Evolutionary conservation across 2,888 invertebrate species (phyloP).

Genomic region (Euphydryas editha): DNA sequence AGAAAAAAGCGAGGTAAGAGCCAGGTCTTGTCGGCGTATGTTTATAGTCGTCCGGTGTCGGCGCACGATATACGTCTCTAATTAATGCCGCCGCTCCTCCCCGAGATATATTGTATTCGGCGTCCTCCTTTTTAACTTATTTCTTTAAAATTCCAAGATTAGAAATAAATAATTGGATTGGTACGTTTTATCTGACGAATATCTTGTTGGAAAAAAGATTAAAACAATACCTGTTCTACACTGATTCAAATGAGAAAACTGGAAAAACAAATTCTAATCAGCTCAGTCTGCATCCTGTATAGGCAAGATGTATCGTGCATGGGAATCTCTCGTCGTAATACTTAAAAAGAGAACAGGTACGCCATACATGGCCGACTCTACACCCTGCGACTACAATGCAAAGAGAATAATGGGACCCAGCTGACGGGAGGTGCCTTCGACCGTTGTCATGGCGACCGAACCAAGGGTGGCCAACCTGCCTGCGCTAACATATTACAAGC

Average conservation of each 20-base stretch:
- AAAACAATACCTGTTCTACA: neutral
- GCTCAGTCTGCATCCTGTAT: slow-evolving; percentile 9
- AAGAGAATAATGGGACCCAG: slow-evolving; percentile 78
- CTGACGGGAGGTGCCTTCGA: slow-evolving; percentile 82
- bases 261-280: slow-evolving; percentile 7
- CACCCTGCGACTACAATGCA: slow-evolving; percentile 69
- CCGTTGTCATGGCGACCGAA: slow-evolving; percentile 76
- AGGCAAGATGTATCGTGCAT: slow-evolving; percentile 43
- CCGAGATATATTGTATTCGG: slow-evolving; percentile 62
- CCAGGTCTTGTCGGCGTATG: slow-evolving; percentile 73
- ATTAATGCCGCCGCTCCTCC: slow-evolving; percentile 72
- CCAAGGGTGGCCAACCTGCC: slow-evolving; percentile 82
- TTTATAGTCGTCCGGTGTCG: slow-evolving; percentile 73
- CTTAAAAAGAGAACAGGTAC: slow-evolving; percentile 62
- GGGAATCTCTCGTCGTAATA: slow-evolving; percentile 55
- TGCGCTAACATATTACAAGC: slow-evolving; percentile 67
- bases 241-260: slow-evolving; percentile 8
- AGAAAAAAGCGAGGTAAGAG: slow-evolving; percentile 75
- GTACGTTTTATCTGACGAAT: slow-evolving; percentile 37
- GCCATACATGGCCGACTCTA: slow-evolving; percentile 58
- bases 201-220: slow-evolving; percentile 22
- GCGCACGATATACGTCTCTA: slow-evolving; percentile 71
- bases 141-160: slow-evolving; percentile 49
- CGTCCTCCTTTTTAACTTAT: slow-evolving; percentile 56
- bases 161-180: slow-evolving; percentile 48